Conservation (phyloP, 2,113 vertebrate genomes). For the Rostratula benghalensis region DNA sequence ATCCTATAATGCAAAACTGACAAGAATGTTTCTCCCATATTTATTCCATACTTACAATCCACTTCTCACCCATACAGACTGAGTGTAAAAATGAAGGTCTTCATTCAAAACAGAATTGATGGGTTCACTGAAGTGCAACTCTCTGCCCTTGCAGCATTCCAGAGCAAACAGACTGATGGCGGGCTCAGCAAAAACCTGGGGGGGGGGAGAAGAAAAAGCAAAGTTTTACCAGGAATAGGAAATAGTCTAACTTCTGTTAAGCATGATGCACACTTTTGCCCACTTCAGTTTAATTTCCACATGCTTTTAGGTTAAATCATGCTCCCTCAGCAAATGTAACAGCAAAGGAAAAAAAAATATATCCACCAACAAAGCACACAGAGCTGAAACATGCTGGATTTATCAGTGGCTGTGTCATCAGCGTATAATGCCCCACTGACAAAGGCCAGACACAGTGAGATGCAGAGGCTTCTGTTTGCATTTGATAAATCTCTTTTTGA, state of each 20-base stretch:
- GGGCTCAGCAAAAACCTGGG: slow-evolving; percentile 83
- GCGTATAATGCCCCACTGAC: neutral
- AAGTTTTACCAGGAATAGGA: neutral
- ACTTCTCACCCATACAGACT: slow-evolving; percentile 82
- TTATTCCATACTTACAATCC: slow-evolving; percentile 79
- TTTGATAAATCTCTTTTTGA: neutral
- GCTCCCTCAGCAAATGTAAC: neutral
- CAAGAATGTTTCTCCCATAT: neutral
- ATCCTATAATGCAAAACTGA: neutral
- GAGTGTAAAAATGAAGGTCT: slow-evolving; percentile 79
- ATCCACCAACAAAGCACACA: neutral
- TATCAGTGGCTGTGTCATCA: neutral
- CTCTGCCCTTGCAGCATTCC: slow-evolving; percentile 83
- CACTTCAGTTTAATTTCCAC: neutral
- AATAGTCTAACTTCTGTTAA: neutral
- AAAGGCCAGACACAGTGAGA: neutral
- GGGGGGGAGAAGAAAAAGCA: neutral
- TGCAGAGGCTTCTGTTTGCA: neutral
- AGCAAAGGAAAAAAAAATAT: neutral
- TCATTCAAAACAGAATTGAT: slow-evolving; percentile 74
- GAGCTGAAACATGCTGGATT: neutral
- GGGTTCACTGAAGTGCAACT: slow-evolving; percentile 74
- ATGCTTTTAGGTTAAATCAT: neutral
- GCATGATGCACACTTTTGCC: neutral
- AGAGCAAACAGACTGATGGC: slow-evolving; percentile 82